Evolutionary conservation across 2,797 vertebrate genomes (phyloP), one percentile per base, ranked within the genome.

Genomic region (Glossophaga mutica): DNA sequence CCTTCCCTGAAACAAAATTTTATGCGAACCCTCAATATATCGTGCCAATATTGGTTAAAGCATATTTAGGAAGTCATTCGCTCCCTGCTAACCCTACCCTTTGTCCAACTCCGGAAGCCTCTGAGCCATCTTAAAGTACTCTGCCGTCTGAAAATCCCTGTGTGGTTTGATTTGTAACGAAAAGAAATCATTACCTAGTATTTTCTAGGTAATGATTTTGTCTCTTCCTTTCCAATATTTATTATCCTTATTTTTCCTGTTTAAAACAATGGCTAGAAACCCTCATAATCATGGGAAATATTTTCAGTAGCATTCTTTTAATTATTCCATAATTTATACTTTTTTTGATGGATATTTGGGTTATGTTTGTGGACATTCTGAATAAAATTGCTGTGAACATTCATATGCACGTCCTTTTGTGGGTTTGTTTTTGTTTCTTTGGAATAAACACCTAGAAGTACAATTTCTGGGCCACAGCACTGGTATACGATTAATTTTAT

Each of bases 391-490:
- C 37, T 73, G 39, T 89, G 70, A 73, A 91, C 11, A 92, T 88
- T 78, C 68, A 55, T 87, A 77, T 67, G 21, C 44, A 39, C 21
- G 26, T 52, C 19, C 65, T 89, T 89, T 84, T 91, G 18, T 68
- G 22, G 29, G 9, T 22, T 46, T n/a, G 10, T 86, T 81, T 96
- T 95, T n/a, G 57, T 84, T 84, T 88, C 21, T 90, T 68, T 46
- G 55, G 42, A 15, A 65, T 34, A 89, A 96, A 91, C 83, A 93
- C 8, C 34, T 55, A 73, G 14, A 94, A 95, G 19, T 77, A 89
- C 59, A 93, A 97, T 93, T 90, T 96, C 81, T 96, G 39, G 39
- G 48, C 50, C 32, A 90, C 9, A 62, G 12, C 15, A 93, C 26
- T 62, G 9, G 9, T 44, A 37, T 44, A 76, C 65, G 11, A 78